Base-by-base conservation (phyloP, 1,140 invertebrate species). In the Arctopsyche grandis region DNA sequence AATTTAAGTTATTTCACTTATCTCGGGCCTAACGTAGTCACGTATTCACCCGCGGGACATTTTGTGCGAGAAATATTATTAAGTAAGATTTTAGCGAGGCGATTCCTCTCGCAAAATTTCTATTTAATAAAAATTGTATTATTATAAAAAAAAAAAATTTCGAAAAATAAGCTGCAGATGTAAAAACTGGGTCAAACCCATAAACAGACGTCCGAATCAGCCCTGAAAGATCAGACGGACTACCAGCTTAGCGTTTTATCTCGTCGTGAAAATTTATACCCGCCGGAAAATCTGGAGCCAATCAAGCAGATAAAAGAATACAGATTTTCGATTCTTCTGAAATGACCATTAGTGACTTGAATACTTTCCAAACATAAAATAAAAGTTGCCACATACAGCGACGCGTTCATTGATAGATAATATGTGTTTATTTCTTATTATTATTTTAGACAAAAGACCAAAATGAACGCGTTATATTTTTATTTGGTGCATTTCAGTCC, bases 81-180 rank as follows among this genome's bases (percentile, higher is more conserved):
- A 71, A 71, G 44, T 71, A 71, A 71, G 69, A 71, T 71, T 71
- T 71, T 46, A n/a, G 69, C n/a, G n/a, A 21, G 21, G 19, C 48
- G 60, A 16, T 66, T 66, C 24, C 60, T 26, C 19, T 38, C 38
- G 43, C 14, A 38, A 71, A 46, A 9, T 71, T 71, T 38, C 38
- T 9, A 46, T 71, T 71, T 71, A 71, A 71, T 24, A 71, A 46
- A 71, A 14, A 38, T 38, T 71, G 14, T 52, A 52, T 52, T 52
- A 5, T 52, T 52, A 14, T 5, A 52, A 1, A 52, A 12, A 10
- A 12, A 52, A 52, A 52, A 52, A 14, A 7, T 7, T 46, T 46
- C 44, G 44, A 46, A 16, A 52, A 52, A 52, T 52, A 14, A 12
- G 4, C 16, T 52, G 16, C 48, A 16, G 48, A 52, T 4, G 48